Percentiles rank a stretch among this genome's conserved stretches.
These are phyloP conservation scores for Oreochromis aureus DNA, from an alignment of 2,113 vertebrate genomes.

Conservation along the genomic window DNA sequence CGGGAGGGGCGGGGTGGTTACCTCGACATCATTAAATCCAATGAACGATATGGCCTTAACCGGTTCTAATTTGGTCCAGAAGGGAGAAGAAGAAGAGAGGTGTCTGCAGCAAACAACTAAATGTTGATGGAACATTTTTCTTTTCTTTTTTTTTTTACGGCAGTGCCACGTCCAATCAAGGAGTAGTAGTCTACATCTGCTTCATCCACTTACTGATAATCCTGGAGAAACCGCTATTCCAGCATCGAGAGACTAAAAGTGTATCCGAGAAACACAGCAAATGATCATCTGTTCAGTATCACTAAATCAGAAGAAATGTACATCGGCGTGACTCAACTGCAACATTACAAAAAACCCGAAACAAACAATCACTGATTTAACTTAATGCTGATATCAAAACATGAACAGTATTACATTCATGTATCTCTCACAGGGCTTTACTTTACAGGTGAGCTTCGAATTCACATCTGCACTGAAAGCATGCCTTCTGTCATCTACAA, in stretches of 20 bases:
- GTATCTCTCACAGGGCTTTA: slow-evolving; percentile 32
- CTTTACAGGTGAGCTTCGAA: slow-evolving; percentile 9
- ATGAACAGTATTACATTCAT: slow-evolving; percentile 64
- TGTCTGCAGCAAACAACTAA: slow-evolving; percentile 37
- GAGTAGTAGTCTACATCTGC: not conserved
- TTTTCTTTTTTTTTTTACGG: slow-evolving; percentile 22
- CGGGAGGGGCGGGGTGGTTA: slow-evolving; percentile 29
- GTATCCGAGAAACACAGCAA: slow-evolving; percentile 21
- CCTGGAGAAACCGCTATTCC: slow-evolving; percentile 3
- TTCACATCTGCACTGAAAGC: slow-evolving; percentile 8
- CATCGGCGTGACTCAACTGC: slow-evolving; percentile 19
- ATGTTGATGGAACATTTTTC: not conserved
- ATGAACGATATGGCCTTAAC: slow-evolving; percentile 21
- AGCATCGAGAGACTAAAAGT: slow-evolving; percentile 8
- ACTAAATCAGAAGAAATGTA: slow-evolving; percentile 10
- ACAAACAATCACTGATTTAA: slow-evolving; percentile 32
- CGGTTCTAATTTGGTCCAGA: slow-evolving; percentile 63
- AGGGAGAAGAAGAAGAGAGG: slow-evolving; percentile 25
- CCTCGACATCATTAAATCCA: slow-evolving; percentile 61
- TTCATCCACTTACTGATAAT: slow-evolving; percentile 7
- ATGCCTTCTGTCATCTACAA: not conserved
- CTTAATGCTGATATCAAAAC: slow-evolving; percentile 28
- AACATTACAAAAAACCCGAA: slow-evolving; percentile 23
- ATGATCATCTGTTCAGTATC: not conserved
- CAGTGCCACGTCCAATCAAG: slow-evolving; percentile 54